phyloP scores from a whole-genome alignment of 2,113 vertebrate species.

The Polypterus senegalus region DNA sequence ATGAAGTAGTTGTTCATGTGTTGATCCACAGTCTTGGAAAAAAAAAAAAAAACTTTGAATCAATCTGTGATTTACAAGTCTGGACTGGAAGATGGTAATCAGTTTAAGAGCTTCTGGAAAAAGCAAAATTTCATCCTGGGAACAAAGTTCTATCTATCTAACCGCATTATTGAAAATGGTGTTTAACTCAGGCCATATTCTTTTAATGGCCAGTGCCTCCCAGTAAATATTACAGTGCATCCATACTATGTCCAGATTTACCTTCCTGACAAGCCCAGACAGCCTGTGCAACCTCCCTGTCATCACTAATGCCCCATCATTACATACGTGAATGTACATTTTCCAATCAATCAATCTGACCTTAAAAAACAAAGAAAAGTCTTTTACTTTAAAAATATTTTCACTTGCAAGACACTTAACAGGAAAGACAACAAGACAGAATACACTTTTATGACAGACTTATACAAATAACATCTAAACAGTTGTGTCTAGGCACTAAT shows the following conservation, averaged over 20 bases:
- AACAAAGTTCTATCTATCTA: too few relatives aligned
- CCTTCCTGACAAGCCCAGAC: constrained; percentile 5
- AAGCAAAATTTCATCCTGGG: too few relatives aligned
- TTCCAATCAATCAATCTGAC: constrained; percentile 10
- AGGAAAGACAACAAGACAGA: too few relatives aligned
- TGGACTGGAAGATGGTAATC: constrained; percentile 7
- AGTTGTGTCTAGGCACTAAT: not conserved
- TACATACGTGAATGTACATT: constrained; percentile 9
- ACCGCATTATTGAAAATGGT: constrained; percentile 13
- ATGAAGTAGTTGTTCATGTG: constrained; percentile 14
- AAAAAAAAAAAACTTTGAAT: too few relatives aligned
- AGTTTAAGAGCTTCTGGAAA: not conserved
- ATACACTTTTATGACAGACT: not conserved
- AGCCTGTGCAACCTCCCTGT: constrained; percentile 10
- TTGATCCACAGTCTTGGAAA: not conserved
- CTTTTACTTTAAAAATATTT: constrained; percentile 9
- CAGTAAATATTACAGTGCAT: constrained; percentile 9
- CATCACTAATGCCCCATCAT: constrained; percentile 13
- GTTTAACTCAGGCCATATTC: constrained; percentile 1
- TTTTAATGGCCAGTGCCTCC: not conserved
- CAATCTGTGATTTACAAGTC: constrained; percentile 6
- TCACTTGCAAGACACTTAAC: too few relatives aligned
- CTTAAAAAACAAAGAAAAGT: constrained; percentile 12
- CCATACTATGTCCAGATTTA: constrained; percentile 12
- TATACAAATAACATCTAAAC: too few relatives aligned